Conservation (phyloP, 2,113 vertebrate genomes). For the Anguilla japonica region DNA sequence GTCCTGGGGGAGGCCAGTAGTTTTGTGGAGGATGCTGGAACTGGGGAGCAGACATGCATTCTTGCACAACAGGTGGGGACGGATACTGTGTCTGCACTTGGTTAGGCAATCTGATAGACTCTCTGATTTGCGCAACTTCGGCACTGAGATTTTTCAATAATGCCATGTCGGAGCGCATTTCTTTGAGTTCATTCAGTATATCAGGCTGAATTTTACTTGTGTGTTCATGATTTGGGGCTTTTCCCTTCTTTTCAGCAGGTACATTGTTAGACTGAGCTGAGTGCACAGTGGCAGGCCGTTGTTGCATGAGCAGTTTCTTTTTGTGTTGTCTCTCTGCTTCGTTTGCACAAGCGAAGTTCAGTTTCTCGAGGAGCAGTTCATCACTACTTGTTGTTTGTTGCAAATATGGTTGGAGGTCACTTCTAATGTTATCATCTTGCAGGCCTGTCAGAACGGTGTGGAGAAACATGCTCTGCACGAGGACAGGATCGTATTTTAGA, state of each 20-base stretch:
- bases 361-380: conserved; percentile 28
- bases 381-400: conserved; percentile 10
- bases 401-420: conserved; percentile 13
- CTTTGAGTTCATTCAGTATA: not conserved
- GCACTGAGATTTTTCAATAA: conserved; percentile 21
- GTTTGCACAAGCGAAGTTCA: conserved; percentile 24
- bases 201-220: not conserved
- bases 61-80: too few species aligned
- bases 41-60: too few species aligned
- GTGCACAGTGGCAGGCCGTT: not conserved
- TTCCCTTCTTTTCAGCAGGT: not conserved
- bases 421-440: conserved; percentile 17
- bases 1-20: too few species aligned
- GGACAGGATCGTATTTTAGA: conserved; percentile 29
- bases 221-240: not conserved
- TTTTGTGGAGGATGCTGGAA: too few species aligned
- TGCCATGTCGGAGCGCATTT: conserved; percentile 28
- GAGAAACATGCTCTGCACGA: conserved; percentile 27
- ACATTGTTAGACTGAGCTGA: not conserved
- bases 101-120: too few species aligned
- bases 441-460: conserved; percentile 18
- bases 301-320: not conserved
- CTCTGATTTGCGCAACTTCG: too few species aligned
- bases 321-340: conserved; percentile 31
- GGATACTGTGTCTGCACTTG: too few species aligned